A percentile compares a stretch with the other conserved stretches of the same genome.
Evolutionary conservation across 2,888 invertebrate genomes (phyloP).

Genomic region (Vandiemenella viatica): DNA sequence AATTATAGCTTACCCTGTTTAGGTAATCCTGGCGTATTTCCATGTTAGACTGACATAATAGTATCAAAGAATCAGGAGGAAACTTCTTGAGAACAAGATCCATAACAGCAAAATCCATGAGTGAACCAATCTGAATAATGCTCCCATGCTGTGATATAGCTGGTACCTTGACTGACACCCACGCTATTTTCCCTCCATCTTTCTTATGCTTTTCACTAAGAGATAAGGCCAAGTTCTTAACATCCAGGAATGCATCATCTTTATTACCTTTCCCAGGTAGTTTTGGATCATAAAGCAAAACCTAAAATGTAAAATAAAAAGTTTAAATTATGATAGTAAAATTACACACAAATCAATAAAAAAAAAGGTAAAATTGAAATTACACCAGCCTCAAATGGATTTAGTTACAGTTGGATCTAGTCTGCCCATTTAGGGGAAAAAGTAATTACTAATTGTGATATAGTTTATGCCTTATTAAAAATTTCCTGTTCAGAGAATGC

Average conservation of each 20-base stretch:
- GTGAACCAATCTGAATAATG: constrained; percentile 25
- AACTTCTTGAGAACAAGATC: constrained; percentile 56
- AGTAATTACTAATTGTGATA: no score
- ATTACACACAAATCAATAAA: no score
- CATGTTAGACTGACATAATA: constrained; percentile 49
- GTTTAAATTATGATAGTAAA: neutral
- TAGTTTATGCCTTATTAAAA: no score
- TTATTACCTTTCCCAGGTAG: constrained; percentile 45
- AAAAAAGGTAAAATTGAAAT: no score
- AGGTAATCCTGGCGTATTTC: constrained; percentile 70
- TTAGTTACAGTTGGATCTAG: no score
- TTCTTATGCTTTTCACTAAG: constrained; percentile 48
- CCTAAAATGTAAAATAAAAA: constrained; percentile 24
- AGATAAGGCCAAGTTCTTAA: constrained; percentile 47
- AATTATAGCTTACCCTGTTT: constrained; percentile 77
- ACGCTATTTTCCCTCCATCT: constrained; percentile 49
- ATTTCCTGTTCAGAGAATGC: no score
- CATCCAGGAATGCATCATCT: constrained; percentile 40
- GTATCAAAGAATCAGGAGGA: constrained; percentile 53
- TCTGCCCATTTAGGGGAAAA: no score
- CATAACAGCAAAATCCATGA: constrained; percentile 39
- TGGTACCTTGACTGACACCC: constrained; percentile 52
- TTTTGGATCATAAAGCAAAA: constrained; percentile 47
- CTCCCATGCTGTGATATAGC: neutral
- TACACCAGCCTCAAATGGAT: no score